phyloP scores from a whole-genome alignment of 2,888 invertebrate species.

The Pocota personata region DNA sequence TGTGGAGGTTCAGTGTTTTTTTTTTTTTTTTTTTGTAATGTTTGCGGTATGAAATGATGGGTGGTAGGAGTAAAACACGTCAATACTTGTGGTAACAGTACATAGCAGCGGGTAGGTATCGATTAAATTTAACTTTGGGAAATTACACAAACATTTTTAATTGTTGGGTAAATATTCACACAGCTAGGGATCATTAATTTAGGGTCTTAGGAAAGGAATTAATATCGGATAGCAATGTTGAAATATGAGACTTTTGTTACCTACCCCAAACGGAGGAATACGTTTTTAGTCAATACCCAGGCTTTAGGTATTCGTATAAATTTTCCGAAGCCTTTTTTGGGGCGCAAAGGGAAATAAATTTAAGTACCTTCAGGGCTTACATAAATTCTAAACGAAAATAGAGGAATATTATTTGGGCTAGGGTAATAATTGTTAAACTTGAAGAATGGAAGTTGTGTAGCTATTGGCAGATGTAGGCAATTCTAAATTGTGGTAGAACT shows the following conservation, averaged over 20 bases:
- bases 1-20: background rate
- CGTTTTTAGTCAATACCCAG: background rate
- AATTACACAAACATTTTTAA: constrained; percentile 48
- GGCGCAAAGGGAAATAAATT: constrained; percentile 26
- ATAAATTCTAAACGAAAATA: constrained; percentile 27
- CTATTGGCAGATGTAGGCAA: background rate
- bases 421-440: background rate
- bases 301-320: constrained; percentile 3
- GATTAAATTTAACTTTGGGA: constrained; percentile 17
- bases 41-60: constrained; percentile 1
- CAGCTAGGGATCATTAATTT: constrained; percentile 54
- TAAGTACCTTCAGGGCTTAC: background rate
- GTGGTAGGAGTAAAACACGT: background rate
- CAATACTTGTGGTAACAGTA: constrained; percentile 24
- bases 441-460: background rate
- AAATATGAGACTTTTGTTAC: constrained; percentile 38
- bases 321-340: constrained; percentile 7
- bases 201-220: constrained; percentile 42
- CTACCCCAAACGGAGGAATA: background rate
- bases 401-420: background rate
- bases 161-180: constrained; percentile 56
- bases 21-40: background rate
- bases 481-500: no score
- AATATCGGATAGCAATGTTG: constrained; percentile 38
- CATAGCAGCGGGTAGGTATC: constrained; percentile 6